Percentiles rank a stretch among this genome's conserved stretches.
Evolutionary conservation across 2,113 vertebrate genomes (phyloP).

Genomic region (Galemys pyrenaicus): DNA sequence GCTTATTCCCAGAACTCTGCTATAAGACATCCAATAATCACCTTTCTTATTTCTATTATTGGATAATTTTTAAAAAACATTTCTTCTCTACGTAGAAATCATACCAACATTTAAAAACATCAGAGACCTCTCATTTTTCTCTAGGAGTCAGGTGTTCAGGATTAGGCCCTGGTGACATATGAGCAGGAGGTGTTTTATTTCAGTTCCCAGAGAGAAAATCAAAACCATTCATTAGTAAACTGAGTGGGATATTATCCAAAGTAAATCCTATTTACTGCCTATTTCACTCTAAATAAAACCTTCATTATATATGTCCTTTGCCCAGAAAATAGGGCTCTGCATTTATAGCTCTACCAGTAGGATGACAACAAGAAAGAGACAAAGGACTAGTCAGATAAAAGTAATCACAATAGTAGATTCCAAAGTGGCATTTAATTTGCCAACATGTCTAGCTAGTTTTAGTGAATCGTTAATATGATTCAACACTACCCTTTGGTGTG

Average conservation of each 20-base stretch:
- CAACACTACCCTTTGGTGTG: not conserved
- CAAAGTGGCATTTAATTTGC: not conserved
- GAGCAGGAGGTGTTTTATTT: constrained; percentile 43
- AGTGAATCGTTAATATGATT: constrained; percentile 16
- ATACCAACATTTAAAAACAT: not conserved
- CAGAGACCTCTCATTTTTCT: constrained; percentile 4
- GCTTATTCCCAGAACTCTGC: not conserved
- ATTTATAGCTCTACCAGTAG: not conserved
- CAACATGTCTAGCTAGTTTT: not conserved
- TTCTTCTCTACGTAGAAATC: constrained; percentile 12
- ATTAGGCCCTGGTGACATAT: not conserved
- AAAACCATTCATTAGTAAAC: constrained; percentile 54
- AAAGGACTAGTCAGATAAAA: not conserved
- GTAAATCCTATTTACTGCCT: constrained; percentile 56
- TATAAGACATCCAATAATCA: not conserved
- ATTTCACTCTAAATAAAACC: constrained; percentile 37
- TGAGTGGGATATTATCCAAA: not conserved
- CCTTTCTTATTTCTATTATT: not conserved
- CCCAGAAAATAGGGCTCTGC: not conserved
- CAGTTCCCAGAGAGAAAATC: constrained; percentile 40
- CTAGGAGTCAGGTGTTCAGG: constrained; percentile 26
- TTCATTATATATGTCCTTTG: constrained; percentile 9
- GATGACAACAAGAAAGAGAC: not conserved
- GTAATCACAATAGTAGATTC: not conserved
- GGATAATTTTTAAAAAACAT: not conserved